Conservation (phyloP, 2,888 invertebrate species). For the Tineola bisselliella region DNA sequence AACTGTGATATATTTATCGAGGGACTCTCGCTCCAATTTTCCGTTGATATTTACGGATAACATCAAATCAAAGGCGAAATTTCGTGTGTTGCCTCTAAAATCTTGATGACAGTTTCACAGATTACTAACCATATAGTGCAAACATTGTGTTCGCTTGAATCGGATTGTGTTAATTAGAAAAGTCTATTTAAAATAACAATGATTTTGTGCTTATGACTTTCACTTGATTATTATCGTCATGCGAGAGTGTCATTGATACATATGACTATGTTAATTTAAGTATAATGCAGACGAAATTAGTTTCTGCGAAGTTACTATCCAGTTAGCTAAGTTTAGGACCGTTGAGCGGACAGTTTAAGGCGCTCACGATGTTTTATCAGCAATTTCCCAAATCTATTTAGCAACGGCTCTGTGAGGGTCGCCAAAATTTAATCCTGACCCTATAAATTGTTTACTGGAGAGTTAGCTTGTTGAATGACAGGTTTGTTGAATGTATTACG, state of each 20-base stretch:
- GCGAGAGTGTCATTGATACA: neutral
- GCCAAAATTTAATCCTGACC: conserved; percentile 4
- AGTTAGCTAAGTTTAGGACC: neutral
- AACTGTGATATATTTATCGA: too few relatives aligned
- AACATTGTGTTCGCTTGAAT: too few relatives aligned
- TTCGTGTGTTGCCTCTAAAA: too few relatives aligned
- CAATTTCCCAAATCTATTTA: conserved; percentile 13
- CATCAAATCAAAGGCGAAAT: too few relatives aligned
- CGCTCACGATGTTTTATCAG: conserved; percentile 10
- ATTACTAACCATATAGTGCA: too few relatives aligned
- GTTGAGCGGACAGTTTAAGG: neutral
- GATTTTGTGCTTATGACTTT: too few relatives aligned
- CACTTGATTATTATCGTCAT: too few relatives aligned
- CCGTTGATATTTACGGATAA: too few relatives aligned
- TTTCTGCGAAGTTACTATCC: neutral
- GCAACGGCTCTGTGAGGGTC: neutral
- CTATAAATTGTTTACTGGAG: conserved; percentile 3
- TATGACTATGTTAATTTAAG: neutral
- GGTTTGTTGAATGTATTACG: conserved; percentile 5
- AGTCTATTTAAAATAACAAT: too few relatives aligned
- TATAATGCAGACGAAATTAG: neutral
- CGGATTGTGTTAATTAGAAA: too few relatives aligned
- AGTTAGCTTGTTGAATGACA: conserved; percentile 10
- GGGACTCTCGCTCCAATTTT: too few relatives aligned
- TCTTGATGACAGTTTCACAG: too few relatives aligned